These are phyloP conservation scores for Eurytoma adleriae DNA, from an alignment of 2,888 invertebrate genomes.

Conservation along the genomic window DNA sequence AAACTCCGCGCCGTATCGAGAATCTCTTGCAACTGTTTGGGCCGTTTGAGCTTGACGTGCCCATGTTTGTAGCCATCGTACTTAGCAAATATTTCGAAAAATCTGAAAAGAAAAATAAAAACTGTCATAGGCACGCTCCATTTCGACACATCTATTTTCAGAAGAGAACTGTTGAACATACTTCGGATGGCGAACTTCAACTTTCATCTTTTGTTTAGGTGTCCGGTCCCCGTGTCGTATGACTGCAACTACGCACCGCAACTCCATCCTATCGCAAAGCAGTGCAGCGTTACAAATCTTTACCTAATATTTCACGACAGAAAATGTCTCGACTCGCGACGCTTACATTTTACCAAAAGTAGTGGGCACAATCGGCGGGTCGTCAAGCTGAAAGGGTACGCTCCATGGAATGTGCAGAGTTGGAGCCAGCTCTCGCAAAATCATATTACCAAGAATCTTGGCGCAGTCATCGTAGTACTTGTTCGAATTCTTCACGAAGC, in stretches of 20 bases:
- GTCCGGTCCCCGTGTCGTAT: constrained; percentile 99
- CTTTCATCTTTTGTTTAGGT: constrained; percentile 99
- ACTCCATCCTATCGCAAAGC: constrained; percentile 81
- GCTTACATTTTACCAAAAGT: constrained; percentile 96
- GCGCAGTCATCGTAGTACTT: constrained; percentile 99
- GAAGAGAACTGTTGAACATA: constrained; percentile 73
- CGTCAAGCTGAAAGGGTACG: constrained; percentile 97
- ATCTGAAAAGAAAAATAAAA: constrained; percentile 78
- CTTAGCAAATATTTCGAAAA: constrained; percentile 98
- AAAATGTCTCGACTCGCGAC: background rate
- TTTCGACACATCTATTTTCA: background rate
- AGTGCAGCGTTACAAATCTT: constrained; percentile 3
- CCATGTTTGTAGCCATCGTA: constrained; percentile 97
- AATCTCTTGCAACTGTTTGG: constrained; percentile 98
- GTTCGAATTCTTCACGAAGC: constrained; percentile 99
- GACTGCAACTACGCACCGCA: constrained; percentile 96
- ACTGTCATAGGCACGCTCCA: background rate
- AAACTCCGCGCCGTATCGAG: constrained; percentile 96
- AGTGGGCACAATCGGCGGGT: constrained; percentile 99
- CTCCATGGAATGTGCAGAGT: constrained; percentile 98
- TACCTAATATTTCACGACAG: background rate
- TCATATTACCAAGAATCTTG: constrained; percentile 98
- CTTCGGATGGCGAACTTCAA: constrained; percentile 97
- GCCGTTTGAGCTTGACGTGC: constrained; percentile 97
- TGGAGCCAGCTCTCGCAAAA: constrained; percentile 94